These are phyloP conservation scores for Eolophus roseicapilla DNA, from an alignment of 2,113 vertebrate genomes.

Conservation along the genomic window DNA sequence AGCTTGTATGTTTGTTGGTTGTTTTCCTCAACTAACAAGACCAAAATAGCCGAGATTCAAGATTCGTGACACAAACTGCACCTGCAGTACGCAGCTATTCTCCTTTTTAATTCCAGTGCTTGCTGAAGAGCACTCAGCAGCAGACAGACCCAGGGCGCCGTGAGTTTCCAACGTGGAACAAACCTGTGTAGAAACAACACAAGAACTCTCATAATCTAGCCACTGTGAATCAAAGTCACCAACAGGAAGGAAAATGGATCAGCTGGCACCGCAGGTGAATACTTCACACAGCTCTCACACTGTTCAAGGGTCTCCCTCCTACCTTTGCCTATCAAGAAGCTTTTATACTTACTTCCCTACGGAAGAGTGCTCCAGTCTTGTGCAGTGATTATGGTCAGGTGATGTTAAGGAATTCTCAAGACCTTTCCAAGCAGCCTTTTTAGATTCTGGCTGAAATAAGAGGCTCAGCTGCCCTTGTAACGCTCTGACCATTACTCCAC, in stretches of 20 bases:
- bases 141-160: background rate
- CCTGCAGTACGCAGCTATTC: background rate
- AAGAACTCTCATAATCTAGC: background rate
- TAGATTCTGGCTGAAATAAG: background rate
- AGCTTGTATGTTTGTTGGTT: background rate
- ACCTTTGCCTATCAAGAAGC: background rate
- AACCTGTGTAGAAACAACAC: background rate
- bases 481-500: background rate
- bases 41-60: background rate
- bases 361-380: background rate
- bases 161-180: background rate
- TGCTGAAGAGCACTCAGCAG: background rate
- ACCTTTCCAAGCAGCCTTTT: background rate
- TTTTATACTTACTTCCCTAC: background rate
- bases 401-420: background rate
- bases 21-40: background rate
- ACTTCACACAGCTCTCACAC: background rate
- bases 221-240: background rate
- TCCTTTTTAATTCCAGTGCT: background rate
- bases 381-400: background rate
- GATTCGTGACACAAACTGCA: fast-evolving
- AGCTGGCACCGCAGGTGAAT: background rate
- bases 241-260: background rate
- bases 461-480: background rate
- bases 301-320: background rate